A percentile compares a stretch with the other conserved stretches of the same genome.
These are phyloP conservation scores for Vidua chalybeata DNA, from an alignment of 2,113 vertebrate species.

Conservation along the genomic window DNA sequence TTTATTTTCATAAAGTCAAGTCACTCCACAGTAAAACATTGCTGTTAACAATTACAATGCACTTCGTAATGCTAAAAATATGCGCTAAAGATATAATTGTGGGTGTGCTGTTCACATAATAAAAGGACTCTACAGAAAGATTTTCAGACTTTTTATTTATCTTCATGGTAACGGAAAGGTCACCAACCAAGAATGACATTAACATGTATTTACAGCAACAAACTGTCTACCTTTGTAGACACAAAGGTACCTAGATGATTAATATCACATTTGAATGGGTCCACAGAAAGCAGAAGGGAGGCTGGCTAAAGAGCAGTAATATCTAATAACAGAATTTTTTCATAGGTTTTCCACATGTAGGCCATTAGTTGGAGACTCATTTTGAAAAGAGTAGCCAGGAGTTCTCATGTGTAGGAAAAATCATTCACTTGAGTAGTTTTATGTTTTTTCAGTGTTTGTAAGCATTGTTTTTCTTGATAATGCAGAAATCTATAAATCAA, in stretches of 20 bases:
- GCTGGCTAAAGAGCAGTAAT: neutral
- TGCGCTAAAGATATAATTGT: slow-evolving; percentile 54
- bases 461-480: neutral
- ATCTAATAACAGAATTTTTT: neutral
- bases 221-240: neutral
- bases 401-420: neutral
- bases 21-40: slow-evolving; percentile 50
- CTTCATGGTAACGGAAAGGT: slow-evolving; percentile 42
- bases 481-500: neutral
- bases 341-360: neutral
- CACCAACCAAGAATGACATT: neutral
- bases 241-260: neutral
- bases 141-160: slow-evolving; percentile 57
- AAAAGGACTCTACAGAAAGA: neutral
- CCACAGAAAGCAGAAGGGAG: neutral
- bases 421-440: neutral
- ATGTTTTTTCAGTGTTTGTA: neutral
- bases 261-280: neutral
- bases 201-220: slow-evolving; percentile 22
- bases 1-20: slow-evolving; percentile 74
- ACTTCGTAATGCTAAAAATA: neutral
- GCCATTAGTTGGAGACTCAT: neutral
- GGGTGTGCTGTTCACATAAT: neutral
- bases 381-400: neutral
- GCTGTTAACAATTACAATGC: slow-evolving; percentile 67